phyloP scores from a whole-genome alignment of 2,888 invertebrate species.

The Cataglyphis albicans region DNA sequence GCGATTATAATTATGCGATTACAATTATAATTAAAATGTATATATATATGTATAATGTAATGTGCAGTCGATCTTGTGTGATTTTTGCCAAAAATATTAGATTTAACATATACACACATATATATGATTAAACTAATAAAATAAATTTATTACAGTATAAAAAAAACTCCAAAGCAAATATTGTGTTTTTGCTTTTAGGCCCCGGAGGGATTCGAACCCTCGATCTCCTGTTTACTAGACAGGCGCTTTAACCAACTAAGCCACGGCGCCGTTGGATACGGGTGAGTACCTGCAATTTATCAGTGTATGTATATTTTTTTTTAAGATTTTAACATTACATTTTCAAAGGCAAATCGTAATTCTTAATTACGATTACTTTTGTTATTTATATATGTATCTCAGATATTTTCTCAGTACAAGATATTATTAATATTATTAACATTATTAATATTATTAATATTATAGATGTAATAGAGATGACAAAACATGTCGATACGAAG shows the following conservation, averaged over 20 bases:
- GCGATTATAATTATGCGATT: not conserved
- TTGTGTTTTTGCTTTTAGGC: slow-evolving; percentile 82
- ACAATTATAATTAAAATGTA: not conserved
- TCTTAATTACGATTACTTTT: not conserved
- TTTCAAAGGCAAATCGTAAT: not conserved
- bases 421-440: not conserved
- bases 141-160: not conserved
- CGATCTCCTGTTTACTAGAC: slow-evolving; percentile 91
- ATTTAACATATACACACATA: not conserved
- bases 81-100: not conserved
- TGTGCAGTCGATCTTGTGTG: not conserved
- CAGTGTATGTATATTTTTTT: too few relatives aligned
- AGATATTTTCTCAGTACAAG: not conserved
- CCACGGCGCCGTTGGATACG: slow-evolving; percentile 88
- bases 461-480: not conserved
- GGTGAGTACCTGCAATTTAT: not conserved
- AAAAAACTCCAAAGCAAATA: slow-evolving; percentile 14
- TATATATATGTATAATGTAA: not conserved
- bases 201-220: slow-evolving; percentile 90
- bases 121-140: not conserved
- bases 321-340: not conserved
- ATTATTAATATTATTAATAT: not conserved
- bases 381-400: not conserved
- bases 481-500: not conserved
- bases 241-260: slow-evolving; percentile 93